Evolutionary conservation across 2,888 invertebrate genomes (phyloP), one percentile per base, ranked within the genome.

Genomic region (Arge pagana): DNA sequence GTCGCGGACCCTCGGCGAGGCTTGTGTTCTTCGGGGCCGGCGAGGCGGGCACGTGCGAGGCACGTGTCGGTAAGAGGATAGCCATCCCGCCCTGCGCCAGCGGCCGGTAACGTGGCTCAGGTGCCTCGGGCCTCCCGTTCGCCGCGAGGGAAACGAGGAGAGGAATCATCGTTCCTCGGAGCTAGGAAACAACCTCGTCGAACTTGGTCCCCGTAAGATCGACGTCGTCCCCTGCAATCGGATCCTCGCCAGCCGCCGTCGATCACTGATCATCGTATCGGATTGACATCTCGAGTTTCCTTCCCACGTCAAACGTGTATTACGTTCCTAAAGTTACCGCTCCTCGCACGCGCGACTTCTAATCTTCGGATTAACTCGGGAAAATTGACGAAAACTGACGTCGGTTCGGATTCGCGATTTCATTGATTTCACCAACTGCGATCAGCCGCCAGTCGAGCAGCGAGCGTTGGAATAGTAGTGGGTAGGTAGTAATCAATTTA

Each of bases 51-150:
- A 71, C 76, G 76, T 75, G 74, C 66, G 60, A 50, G 67, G 62
- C 76, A 76, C 76, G 76, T 74, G 75, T 70, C 75, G 64, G 73
- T 75, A 76, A 76, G 75, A 74, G 74, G 74, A 75, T 76, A 76
- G 73, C 72, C 73, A 71, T 70, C 39, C 52, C 52, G 40, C 30
- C 40, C 40, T 40, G 21, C 23, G 18, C 16, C 23, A 23, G 5
- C 5, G 26, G 28, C 13, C 39, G 16, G 16, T 39, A 16, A 23
- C 21, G 28, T 24, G 36, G 31, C 50, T 50, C 50, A 50, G 50
- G 50, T 50, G 50, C 50, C 50, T 33, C 15, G 4, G 41, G 50
- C 23, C 40, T 28, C 28, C 18, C n/a, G n/a, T n/a, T n/a, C n/a
- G n/a, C n/a, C n/a, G n/a, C n/a, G n/a, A n/a, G n/a, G n/a, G 26